A percentile compares a stretch with the other conserved stretches of the same genome.
These are phyloP conservation scores for Ceratoteleas bidentatus DNA, from an alignment of 1,140 invertebrate genomes.

Conservation along the genomic window DNA sequence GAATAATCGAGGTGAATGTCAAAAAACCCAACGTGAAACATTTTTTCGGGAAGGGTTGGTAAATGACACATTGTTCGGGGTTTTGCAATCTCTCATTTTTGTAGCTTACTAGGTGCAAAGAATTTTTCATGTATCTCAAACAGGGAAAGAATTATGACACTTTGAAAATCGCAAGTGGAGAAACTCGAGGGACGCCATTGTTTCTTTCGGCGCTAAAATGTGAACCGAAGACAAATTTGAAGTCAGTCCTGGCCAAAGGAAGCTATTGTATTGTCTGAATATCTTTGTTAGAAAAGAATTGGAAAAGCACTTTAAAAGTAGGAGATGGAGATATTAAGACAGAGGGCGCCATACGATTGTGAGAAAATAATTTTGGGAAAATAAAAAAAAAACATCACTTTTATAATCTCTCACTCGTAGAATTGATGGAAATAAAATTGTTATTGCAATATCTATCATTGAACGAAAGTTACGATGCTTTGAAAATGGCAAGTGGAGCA, in stretches of 20 bases:
- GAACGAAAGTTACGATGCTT: not conserved
- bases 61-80: too few species aligned
- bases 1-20: not conserved
- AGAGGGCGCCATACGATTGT: too few species aligned
- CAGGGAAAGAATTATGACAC: not conserved
- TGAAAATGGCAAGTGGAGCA: not conserved
- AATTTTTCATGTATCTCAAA: not conserved
- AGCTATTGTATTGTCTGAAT: too few species aligned
- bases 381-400: not conserved
- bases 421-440: not conserved
- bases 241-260: too few species aligned
- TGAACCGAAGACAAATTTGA: too few species aligned
- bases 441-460: not conserved
- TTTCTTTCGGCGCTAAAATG: not conserved
- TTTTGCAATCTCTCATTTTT: not conserved
- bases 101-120: not conserved
- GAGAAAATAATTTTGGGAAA: too few species aligned
- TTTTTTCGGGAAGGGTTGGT: too few species aligned
- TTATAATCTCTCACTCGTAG: not conserved
- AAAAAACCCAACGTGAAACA: too few species aligned
- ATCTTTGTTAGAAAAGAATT: too few species aligned
- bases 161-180: not conserved
- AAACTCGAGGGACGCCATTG: not conserved
- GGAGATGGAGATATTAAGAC: too few species aligned
- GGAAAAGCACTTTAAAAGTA: too few species aligned